phyloP scores from a whole-genome alignment of 2,113 vertebrate genomes.

The Alosa alosa region DNA sequence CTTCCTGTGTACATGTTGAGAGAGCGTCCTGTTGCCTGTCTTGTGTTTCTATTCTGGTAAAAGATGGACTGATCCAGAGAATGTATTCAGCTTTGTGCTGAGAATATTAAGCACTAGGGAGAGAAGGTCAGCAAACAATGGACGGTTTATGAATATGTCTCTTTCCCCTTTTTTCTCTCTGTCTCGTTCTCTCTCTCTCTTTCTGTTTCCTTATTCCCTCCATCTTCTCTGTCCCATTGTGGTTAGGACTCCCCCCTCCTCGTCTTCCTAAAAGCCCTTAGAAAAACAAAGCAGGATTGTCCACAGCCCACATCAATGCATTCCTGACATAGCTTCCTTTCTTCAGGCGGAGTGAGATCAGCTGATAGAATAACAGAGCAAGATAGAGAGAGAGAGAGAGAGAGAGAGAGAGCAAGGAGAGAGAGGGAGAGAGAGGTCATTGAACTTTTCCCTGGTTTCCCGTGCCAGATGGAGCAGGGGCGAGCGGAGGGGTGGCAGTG shows the following conservation, averaged over 20 bases:
- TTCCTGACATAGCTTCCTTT: conserved; percentile 45
- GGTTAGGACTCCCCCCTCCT: not conserved
- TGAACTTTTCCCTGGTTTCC: conserved; percentile 38
- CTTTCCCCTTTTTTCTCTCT: not conserved
- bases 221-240: not conserved
- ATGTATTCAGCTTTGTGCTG: not conserved
- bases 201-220: not conserved
- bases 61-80: not conserved
- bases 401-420: conserved; percentile 17
- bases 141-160: not conserved
- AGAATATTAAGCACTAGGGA: not conserved
- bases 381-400: conserved; percentile 8
- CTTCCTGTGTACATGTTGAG: not conserved
- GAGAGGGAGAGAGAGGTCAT: conserved; percentile 28
- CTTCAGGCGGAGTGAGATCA: conserved; percentile 41
- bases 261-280: conserved; percentile 21
- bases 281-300: conserved; percentile 47
- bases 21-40: not conserved
- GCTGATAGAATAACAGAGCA: conserved; percentile 38
- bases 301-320: conserved; percentile 43
- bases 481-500: conserved; percentile 17
- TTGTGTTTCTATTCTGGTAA: not conserved
- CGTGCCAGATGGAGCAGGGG: conserved; percentile 26
- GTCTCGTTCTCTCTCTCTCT: not conserved
- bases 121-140: not conserved